A percentile compares a stretch with the other conserved stretches of the same genome.
Conservation (phyloP, 2,113 vertebrate species). For the Notothenia rossii region DNA sequence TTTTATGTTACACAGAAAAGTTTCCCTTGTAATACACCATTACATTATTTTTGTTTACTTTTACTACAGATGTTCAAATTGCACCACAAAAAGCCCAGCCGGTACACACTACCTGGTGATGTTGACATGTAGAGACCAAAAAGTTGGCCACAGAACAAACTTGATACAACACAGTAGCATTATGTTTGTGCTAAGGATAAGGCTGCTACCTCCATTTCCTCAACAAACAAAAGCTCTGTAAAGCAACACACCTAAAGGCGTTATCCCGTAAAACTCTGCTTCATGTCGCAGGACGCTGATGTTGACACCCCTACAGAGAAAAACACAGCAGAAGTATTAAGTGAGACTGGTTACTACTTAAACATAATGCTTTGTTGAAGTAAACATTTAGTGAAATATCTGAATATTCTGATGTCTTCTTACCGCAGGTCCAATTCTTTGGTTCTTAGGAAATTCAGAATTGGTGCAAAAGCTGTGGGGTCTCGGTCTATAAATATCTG, state of each 20-base stretch:
- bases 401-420: constrained; percentile 43
- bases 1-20: not conserved
- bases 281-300: constrained; percentile 96
- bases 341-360: not conserved
- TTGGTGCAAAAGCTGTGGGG: constrained; percentile 97
- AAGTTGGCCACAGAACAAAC: not conserved
- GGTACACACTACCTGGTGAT: not conserved
- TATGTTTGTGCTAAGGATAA: not conserved
- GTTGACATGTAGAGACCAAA: not conserved
- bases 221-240: not conserved
- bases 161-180: not conserved
- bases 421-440: constrained; percentile 98
- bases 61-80: not conserved
- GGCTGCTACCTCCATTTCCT: not conserved
- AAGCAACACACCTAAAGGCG: constrained; percentile 90
- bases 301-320: constrained; percentile 90
- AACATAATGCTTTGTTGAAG: not conserved
- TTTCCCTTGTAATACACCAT: too few species aligned
- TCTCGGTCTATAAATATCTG: constrained; percentile 99
- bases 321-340: constrained; percentile 22
- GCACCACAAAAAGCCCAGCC: not conserved
- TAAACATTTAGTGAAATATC: not conserved
- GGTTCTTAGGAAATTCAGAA: constrained; percentile 98
- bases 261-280: constrained; percentile 99
- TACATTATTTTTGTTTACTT: not conserved